These are phyloP conservation scores for Clistopyga incitator DNA, from an alignment of 2,888 invertebrate species.

Conservation along the genomic window DNA sequence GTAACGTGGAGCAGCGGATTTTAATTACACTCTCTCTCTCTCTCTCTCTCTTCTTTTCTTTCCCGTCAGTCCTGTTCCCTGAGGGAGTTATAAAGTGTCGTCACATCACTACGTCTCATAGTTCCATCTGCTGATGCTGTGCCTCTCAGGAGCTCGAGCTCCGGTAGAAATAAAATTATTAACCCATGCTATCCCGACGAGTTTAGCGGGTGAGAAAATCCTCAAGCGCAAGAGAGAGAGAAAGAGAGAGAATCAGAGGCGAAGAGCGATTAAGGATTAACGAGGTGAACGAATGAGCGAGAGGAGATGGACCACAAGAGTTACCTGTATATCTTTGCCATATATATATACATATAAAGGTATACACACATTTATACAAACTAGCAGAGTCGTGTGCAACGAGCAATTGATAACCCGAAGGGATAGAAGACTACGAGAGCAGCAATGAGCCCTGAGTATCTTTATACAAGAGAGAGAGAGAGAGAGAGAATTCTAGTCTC, in stretches of 20 bases:
- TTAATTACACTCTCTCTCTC: slow-evolving; percentile 16
- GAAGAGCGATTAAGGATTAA: slow-evolving; percentile 66
- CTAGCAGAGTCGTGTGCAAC: slow-evolving; percentile 40
- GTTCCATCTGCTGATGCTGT: slow-evolving; percentile 31
- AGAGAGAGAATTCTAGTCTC: slow-evolving; percentile 48
- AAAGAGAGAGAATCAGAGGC: slow-evolving; percentile 27
- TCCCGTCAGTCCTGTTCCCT: slow-evolving; percentile 15
- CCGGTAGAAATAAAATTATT: slow-evolving; percentile 63
- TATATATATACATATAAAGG: slow-evolving; percentile 36
- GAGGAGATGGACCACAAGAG: slow-evolving; percentile 61
- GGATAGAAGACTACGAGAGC: slow-evolving; percentile 51
- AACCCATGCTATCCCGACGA: slow-evolving; percentile 53
- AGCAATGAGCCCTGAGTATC: slow-evolving; percentile 55
- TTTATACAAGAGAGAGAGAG: slow-evolving; percentile 6
- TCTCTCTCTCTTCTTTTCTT: slow-evolving; percentile 8
- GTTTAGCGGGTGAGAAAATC: slow-evolving; percentile 32
- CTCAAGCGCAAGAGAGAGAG: slow-evolving; percentile 9
- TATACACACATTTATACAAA: slow-evolving; percentile 23
- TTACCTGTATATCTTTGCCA: slow-evolving; percentile 31
- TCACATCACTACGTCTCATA: slow-evolving; percentile 51
- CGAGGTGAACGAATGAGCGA: slow-evolving; percentile 66
- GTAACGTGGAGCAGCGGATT: neutral
- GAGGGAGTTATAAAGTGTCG: slow-evolving; percentile 56
- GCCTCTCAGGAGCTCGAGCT: slow-evolving; percentile 10
- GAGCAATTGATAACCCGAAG: slow-evolving; percentile 66